phyloP scores from a whole-genome alignment of 2,797 vertebrate species.

The Cossypha dichroa region DNA sequence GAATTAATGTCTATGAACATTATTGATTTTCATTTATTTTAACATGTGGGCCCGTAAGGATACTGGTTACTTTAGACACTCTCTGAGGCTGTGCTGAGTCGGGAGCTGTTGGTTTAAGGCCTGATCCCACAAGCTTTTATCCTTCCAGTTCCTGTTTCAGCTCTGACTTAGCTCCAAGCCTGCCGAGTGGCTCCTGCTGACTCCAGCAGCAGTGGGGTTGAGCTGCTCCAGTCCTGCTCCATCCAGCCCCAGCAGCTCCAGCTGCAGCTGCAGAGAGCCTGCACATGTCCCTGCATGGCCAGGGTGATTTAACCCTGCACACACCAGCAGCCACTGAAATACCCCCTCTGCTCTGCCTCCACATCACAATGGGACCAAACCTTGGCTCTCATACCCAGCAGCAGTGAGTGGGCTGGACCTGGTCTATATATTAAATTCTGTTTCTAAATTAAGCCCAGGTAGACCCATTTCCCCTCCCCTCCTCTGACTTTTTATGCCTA shows the following conservation, averaged over 20 bases:
- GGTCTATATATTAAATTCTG: neutral
- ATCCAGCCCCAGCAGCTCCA: neutral
- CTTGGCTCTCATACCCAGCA: neutral
- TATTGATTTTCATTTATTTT: constrained; percentile 50
- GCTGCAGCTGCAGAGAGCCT: neutral
- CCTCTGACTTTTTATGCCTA: neutral
- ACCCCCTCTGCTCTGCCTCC: neutral
- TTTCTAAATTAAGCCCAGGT: neutral
- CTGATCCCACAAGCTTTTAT: constrained; percentile 47
- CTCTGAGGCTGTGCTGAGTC: neutral
- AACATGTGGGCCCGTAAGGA: neutral
- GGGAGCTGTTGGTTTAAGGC: constrained; percentile 35
- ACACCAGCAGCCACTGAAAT: neutral
- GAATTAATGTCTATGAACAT: constrained; percentile 46
- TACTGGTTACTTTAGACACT: constrained; percentile 4
- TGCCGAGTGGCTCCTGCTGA: neutral
- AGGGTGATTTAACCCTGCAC: neutral
- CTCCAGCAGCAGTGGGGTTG: neutral
- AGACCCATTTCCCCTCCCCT: neutral
- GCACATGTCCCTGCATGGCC: neutral
- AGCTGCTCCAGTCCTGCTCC: neutral
- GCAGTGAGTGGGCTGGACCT: neutral
- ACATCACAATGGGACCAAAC: accelerated
- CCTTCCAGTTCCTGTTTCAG: constrained; percentile 39
- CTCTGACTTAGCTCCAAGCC: constrained; percentile 39